Percentiles rank a stretch among this genome's conserved stretches.
These are phyloP conservation scores for Smittia aterrima DNA, from an alignment of 2,888 invertebrate genomes.

Conservation along the genomic window DNA sequence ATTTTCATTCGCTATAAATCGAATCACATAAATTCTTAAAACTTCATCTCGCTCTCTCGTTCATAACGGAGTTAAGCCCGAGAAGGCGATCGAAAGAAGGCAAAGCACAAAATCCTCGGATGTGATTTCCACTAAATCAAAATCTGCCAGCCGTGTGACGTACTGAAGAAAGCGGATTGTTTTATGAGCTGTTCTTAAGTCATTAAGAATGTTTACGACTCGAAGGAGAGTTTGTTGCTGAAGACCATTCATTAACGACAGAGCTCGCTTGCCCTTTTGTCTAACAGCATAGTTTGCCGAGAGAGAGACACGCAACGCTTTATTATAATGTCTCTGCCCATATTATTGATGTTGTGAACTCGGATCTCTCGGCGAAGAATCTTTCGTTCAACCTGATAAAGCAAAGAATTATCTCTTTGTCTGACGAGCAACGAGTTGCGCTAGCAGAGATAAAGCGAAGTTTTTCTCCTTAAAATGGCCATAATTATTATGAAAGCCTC, in stretches of 20 bases:
- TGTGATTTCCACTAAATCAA: slow-evolving; percentile 22
- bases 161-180: neutral
- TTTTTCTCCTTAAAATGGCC: too few species aligned
- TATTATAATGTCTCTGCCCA: slow-evolving; percentile 8
- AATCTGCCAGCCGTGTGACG: slow-evolving; percentile 8
- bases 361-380: neutral
- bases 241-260: slow-evolving; percentile 13
- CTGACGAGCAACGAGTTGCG: too few species aligned
- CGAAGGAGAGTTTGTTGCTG: neutral
- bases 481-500: neutral
- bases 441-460: too few species aligned
- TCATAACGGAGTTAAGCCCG: neutral
- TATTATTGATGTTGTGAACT: slow-evolving; percentile 1
- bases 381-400: too few species aligned
- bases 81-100: neutral
- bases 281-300: neutral
- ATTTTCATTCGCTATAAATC: neutral
- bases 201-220: slow-evolving; percentile 14
- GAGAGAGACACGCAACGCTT: neutral
- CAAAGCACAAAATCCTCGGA: neutral
- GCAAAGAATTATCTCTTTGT: too few species aligned
- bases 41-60: neutral
- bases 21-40: slow-evolving; percentile 19
- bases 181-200: slow-evolving; percentile 9
- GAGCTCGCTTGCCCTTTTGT: neutral